Base-by-base conservation (phyloP, 2,888 invertebrate species). In the Stratiomys singularior region DNA sequence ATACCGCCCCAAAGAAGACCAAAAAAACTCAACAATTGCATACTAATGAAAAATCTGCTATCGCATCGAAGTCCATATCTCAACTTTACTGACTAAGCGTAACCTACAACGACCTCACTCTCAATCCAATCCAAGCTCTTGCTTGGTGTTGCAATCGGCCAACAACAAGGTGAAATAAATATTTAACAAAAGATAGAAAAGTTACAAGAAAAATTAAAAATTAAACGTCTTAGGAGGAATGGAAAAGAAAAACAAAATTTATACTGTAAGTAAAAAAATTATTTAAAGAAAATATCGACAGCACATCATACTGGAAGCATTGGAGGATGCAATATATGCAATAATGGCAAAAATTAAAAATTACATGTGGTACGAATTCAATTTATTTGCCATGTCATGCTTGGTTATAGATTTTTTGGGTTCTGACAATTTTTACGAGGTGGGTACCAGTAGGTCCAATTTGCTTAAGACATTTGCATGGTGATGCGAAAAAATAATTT, bases 101-200 rank as follows among this genome's bases (percentile, higher is more conserved):
- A 52, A 52, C 52, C 52, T 37, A 37, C 37, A 3, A 37, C 37
- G 52, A 52, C 52, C 52, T 52, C 52, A 52, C 52, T 52, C 52
- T 13, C 52, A 52, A 52, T 52, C 15, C 52, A 18, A 13, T 52
- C n/a, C 52, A n/a, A n/a, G 7, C 52, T 5, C 4, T 52, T 52
- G 52, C 15, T 18, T 52, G 23, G 23, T 30, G 30, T 64, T 64
- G 64, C 28, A 64, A 64, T 30, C 64, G 30, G 25, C 58, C 7
- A 25, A 60, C 64, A 64, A 64, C 64, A 64, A 64, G 64, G 64
- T 64, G 64, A 64, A 64, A 64, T 64, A 30, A 64, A 64, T 64
- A 64, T 64, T 64, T 30, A 64, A 15, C n/a, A 0, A 30, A 64
- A 30, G 25, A 30, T n/a, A 60, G 11, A 25, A 25, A 60, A 60